phyloP scores from a whole-genome alignment of 1,140 invertebrate species.

The Chymomyza costata region DNA sequence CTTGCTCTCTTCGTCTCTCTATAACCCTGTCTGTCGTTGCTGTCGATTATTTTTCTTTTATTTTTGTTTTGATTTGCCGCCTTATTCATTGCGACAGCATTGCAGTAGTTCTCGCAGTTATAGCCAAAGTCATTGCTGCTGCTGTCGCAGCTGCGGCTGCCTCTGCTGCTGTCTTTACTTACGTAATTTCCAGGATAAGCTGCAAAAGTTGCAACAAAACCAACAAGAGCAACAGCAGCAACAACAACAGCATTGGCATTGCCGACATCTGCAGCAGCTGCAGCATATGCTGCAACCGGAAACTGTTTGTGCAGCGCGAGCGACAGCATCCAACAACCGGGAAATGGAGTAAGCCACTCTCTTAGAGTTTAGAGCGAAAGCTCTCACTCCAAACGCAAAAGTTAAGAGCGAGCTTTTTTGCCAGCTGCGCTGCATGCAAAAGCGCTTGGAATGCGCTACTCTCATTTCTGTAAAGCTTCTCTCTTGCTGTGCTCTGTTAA shows the following conservation, averaged over 20 bases:
- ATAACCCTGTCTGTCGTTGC: constrained; percentile 9
- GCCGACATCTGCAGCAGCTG: constrained; percentile 14
- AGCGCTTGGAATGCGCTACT: constrained; percentile 10
- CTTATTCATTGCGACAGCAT: constrained; percentile 72
- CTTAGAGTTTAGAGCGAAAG: constrained; percentile 13
- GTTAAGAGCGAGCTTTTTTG: constrained; percentile 41
- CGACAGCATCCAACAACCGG: constrained; percentile 4
- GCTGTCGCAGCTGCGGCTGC: constrained; percentile 11
- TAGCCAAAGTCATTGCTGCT: background rate
- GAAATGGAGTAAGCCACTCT: constrained; percentile 5
- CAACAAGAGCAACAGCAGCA: constrained; percentile 22
- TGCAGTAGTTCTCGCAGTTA: constrained; percentile 58
- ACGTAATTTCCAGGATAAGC: constrained; percentile 72
- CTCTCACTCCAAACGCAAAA: constrained; percentile 13
- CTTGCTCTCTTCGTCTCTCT: background rate
- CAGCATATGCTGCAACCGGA: constrained; percentile 32
- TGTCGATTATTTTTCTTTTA: constrained; percentile 68
- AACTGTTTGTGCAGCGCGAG: constrained; percentile 19
- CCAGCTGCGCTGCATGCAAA: constrained; percentile 27
- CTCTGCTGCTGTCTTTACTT: constrained; percentile 46
- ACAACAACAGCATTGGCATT: constrained; percentile 34
- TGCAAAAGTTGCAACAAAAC: constrained; percentile 46
- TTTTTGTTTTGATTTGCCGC: constrained; percentile 72
- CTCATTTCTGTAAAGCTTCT: background rate
- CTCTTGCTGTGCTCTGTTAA: constrained; percentile 6